Evolutionary conservation across 2,113 vertebrate genomes (phyloP).

Genomic region (Zootoca vivipara): DNA sequence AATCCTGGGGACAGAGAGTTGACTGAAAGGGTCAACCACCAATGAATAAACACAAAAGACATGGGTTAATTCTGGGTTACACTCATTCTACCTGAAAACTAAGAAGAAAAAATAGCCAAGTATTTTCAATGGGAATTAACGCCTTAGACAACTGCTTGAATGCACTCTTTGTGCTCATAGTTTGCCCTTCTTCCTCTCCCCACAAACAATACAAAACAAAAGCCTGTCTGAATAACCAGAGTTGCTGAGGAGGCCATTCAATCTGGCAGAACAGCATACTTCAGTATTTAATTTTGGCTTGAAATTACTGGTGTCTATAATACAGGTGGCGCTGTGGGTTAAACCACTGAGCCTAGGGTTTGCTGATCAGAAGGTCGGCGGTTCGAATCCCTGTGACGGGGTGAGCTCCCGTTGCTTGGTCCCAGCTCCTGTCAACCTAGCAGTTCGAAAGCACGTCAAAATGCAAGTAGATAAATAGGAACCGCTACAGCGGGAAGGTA

Average conservation of each 20-base stretch:
- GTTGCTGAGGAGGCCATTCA: slow-evolving; percentile 66
- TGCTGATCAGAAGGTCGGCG: no score
- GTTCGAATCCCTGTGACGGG: no score
- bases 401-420: no score
- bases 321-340: no score
- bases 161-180: slow-evolving; percentile 35
- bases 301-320: slow-evolving; percentile 66
- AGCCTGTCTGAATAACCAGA: slow-evolving; percentile 54
- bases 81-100: slow-evolving; percentile 46
- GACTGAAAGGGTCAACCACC: slow-evolving; percentile 71
- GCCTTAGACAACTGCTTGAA: slow-evolving; percentile 55
- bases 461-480: no score
- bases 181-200: slow-evolving; percentile 5
- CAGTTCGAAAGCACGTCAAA: no score
- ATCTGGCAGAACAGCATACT: slow-evolving; percentile 65
- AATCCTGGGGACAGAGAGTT: slow-evolving; percentile 70
- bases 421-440: no score
- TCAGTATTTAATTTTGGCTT: slow-evolving; percentile 73
- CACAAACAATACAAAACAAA: slow-evolving; percentile 26
- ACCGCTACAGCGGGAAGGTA: no score
- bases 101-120: slow-evolving; percentile 10
- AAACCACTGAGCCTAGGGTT: no score
- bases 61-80: slow-evolving; percentile 69
- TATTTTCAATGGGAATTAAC: slow-evolving; percentile 61
- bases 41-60: slow-evolving; percentile 74